Evolutionary conservation across 2,888 invertebrate genomes (phyloP).

Genomic region (Ormyrus thymus): DNA sequence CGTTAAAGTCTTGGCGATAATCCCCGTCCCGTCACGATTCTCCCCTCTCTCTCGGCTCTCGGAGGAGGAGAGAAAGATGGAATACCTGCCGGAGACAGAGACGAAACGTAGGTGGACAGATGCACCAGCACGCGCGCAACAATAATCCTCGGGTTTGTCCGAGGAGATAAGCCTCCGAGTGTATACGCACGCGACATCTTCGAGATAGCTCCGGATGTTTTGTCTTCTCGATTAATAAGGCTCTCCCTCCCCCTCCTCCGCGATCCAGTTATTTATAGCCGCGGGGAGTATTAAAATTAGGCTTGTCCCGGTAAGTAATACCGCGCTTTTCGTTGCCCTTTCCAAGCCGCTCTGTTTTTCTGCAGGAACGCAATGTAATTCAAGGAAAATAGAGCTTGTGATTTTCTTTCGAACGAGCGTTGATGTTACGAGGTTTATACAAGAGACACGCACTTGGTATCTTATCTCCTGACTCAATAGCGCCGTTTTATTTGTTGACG

Average conservation of each 20-base stretch:
- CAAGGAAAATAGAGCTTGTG: constrained; percentile 32
- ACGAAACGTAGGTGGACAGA: constrained; percentile 36
- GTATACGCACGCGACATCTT: constrained; percentile 5
- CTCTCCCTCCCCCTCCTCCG: neutral
- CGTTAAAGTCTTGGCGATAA: constrained; percentile 47
- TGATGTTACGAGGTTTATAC: constrained; percentile 20
- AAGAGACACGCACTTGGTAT: constrained; percentile 32
- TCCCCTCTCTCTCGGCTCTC: neutral
- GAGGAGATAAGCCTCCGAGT: constrained; percentile 31
- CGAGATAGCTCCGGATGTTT: constrained; percentile 26
- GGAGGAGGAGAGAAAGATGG: neutral
- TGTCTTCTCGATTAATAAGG: constrained; percentile 48
- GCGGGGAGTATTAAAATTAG: constrained; percentile 18
- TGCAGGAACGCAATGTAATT: neutral
- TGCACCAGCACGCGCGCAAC: constrained; percentile 4
- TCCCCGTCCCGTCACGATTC: constrained; percentile 36
- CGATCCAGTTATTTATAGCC: constrained; percentile 14
- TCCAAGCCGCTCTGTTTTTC: constrained; percentile 3
- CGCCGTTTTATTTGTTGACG: constrained; percentile 24
- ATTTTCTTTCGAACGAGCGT: neutral
- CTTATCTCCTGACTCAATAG: constrained; percentile 35
- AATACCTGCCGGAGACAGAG: constrained; percentile 14
- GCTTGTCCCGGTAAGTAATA: constrained; percentile 1
- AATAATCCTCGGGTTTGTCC: constrained; percentile 42
- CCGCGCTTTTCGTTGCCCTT: constrained; percentile 27